These are phyloP conservation scores for Pungitius pungitius DNA, from an alignment of 2,113 vertebrate genomes.

Conservation along the genomic window DNA sequence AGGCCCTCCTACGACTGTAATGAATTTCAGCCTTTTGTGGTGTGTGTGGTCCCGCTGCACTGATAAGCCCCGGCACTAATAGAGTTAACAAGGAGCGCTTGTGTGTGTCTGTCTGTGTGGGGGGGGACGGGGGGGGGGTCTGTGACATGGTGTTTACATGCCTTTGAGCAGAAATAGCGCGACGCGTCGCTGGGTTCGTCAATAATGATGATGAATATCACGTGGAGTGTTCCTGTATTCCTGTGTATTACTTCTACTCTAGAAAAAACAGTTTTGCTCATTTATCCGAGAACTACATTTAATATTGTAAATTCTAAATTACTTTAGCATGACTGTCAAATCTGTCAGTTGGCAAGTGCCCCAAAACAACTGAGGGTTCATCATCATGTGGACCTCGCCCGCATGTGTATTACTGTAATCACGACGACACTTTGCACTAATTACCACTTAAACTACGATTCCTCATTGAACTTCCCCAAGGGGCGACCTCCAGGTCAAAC, in stretches of 20 bases:
- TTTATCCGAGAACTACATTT: no score
- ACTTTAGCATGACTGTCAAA: no score
- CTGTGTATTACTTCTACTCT: neutral
- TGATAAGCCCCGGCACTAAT: conserved; percentile 57
- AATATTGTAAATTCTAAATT: no score
- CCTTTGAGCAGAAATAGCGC: conserved; percentile 19
- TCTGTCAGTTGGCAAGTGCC: neutral
- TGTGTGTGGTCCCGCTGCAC: conserved; percentile 62
- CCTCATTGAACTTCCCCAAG: neutral
- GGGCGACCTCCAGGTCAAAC: no score
- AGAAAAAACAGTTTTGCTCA: no score
- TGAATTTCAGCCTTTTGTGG: conserved; percentile 65
- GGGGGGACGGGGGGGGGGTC: neutral
- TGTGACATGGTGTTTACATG: conserved; percentile 31
- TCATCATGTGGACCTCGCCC: no score
- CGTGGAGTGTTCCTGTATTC: conserved; percentile 1
- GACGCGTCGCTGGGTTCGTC: conserved; percentile 29
- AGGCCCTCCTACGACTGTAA: conserved; percentile 63
- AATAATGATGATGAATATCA: conserved; percentile 19
- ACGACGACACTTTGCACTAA: neutral
- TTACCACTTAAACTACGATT: neutral
- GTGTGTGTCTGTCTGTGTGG: conserved; percentile 13
- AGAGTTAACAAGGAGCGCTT: conserved; percentile 36
- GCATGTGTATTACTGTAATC: neutral
- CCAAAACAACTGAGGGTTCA: neutral